Conservation (phyloP, 2,113 vertebrate species). For the Lanius collurio region DNA sequence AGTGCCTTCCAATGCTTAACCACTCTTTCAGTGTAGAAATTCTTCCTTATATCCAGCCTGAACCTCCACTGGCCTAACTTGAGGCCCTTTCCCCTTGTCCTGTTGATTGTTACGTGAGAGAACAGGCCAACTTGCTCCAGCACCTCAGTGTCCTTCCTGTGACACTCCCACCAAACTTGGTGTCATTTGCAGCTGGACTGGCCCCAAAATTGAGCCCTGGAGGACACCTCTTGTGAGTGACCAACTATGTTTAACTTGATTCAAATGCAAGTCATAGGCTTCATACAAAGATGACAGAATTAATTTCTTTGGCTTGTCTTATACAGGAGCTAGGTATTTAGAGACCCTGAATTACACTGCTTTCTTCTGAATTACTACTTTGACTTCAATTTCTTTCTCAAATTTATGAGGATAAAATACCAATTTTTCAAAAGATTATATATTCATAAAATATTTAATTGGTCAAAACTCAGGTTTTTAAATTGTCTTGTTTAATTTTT, state of each 20-base stretch:
- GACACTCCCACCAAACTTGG: background rate
- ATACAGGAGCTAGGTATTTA: background rate
- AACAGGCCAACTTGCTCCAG: background rate
- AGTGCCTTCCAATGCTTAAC: background rate
- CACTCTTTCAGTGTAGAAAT: background rate
- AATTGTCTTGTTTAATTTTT: background rate
- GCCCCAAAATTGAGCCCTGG: background rate
- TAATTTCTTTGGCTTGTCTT: background rate
- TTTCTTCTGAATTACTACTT: background rate
- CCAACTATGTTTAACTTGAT: too few species aligned
- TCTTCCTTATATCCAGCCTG: background rate
- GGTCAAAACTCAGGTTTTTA: background rate
- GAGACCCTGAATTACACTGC: background rate
- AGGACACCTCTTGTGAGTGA: background rate
- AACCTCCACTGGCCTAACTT: background rate
- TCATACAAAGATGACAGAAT: background rate
- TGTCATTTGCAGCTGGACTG: background rate
- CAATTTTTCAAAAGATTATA: background rate
- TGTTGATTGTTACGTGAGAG: background rate
- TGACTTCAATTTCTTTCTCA: background rate
- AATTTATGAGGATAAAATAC: background rate
- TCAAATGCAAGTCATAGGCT: background rate
- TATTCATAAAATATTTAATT: background rate
- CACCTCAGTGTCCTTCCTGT: background rate
- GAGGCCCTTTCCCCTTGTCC: background rate